Conservation (phyloP, 2,888 invertebrate genomes). For the Blastobasis lacticolella region DNA sequence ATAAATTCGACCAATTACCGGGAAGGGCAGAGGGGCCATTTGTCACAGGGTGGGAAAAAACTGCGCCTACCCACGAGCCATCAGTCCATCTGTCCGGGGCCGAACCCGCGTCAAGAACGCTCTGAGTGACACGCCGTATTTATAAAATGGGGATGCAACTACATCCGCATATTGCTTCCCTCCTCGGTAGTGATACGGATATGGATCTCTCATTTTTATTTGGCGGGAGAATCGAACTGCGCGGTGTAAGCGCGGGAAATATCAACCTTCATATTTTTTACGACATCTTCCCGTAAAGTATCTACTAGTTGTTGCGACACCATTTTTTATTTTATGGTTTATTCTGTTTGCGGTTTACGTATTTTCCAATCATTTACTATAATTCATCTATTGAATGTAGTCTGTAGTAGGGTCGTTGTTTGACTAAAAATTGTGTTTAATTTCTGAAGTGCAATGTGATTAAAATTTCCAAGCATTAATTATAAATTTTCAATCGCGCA, state of each 20-base stretch:
- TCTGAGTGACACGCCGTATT: conserved; percentile 54
- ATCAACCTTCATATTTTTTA: too few species aligned
- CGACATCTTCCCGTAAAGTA: too few species aligned
- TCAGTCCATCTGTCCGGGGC: conserved; percentile 53
- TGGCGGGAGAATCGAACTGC: background rate
- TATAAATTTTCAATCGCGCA: too few species aligned
- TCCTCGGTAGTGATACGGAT: background rate
- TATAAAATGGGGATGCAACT: conserved; percentile 39
- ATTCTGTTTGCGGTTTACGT: too few species aligned
- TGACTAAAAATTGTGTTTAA: background rate
- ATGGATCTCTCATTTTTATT: background rate
- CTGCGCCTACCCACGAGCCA: conserved; percentile 37
- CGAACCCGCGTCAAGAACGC: conserved; percentile 54
- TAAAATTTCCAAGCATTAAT: too few species aligned
- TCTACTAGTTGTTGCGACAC: too few species aligned
- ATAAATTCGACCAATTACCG: conserved; percentile 58
- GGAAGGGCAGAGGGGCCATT: conserved; percentile 44
- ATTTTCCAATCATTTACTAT: background rate
- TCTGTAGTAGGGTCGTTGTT: background rate
- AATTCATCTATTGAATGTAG: background rate
- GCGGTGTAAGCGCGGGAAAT: background rate
- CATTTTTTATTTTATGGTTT: too few species aligned
- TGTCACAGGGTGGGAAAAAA: conserved; percentile 56
- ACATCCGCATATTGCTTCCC: conserved; percentile 17
- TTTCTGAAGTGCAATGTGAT: too few species aligned